Percentiles rank a stretch among this genome's conserved stretches.
These are phyloP conservation scores for Habroteleia sp. DNA, from an alignment of 2,888 invertebrate species.

Conservation along the genomic window DNA sequence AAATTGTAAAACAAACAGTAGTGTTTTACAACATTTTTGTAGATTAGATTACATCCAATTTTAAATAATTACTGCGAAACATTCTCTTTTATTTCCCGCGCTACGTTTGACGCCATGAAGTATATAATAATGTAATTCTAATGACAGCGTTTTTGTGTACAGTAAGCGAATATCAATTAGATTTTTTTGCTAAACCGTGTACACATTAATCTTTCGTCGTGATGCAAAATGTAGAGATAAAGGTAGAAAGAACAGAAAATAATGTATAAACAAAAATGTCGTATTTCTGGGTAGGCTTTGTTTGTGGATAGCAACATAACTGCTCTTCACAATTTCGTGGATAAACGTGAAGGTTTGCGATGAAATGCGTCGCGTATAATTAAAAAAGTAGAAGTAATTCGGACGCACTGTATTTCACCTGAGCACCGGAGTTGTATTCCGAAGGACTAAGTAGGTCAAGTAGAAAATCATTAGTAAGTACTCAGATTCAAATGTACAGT, in stretches of 20 bases:
- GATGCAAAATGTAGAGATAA: background rate
- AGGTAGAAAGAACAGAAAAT: background rate
- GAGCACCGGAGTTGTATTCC: constrained; percentile 26
- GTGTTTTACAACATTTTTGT: too few relatives aligned
- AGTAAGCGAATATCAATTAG: too few relatives aligned
- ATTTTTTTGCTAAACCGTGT: too few relatives aligned
- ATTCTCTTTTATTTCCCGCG: too few relatives aligned
- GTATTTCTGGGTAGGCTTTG: constrained; percentile 12
- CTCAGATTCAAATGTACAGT: constrained; percentile 59
- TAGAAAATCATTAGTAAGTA: constrained; percentile 73
- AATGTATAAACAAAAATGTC: constrained; percentile 13
- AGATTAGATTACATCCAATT: too few relatives aligned
- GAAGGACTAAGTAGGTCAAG: constrained; percentile 70
- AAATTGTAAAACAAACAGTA: too few relatives aligned
- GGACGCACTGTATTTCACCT: constrained; percentile 53
- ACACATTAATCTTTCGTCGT: too few relatives aligned
- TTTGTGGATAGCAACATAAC: constrained; percentile 18
- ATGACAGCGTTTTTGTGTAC: too few relatives aligned
- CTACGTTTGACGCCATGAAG: too few relatives aligned
- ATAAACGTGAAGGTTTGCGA: constrained; percentile 36
- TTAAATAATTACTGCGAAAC: too few relatives aligned
- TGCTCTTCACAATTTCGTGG: constrained; percentile 27
- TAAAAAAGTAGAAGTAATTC: constrained; percentile 67
- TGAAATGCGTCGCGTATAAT: constrained; percentile 66
- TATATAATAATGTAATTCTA: too few relatives aligned